Percentiles rank a stretch among this genome's conserved stretches.
Conservation (phyloP, 2,888 invertebrate genomes). For the Cheilosia vernalis region DNA sequence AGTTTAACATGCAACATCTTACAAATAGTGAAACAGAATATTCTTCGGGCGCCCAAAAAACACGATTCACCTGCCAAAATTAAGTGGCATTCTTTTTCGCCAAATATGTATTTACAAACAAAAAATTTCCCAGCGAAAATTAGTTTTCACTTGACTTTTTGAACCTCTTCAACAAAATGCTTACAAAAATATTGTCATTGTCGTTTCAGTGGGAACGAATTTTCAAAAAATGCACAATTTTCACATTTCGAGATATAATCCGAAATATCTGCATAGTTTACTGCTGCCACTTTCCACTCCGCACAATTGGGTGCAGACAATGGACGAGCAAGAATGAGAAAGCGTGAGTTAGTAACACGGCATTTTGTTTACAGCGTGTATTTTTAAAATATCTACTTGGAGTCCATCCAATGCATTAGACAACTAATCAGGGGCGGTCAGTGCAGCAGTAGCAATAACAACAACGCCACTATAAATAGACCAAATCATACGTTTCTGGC, state of each 20-base stretch:
- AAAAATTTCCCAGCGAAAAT: slow-evolving; percentile 7
- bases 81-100: background rate
- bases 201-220: background rate
- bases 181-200: background rate
- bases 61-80: background rate
- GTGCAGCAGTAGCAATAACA: slow-evolving; percentile 42
- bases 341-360: slow-evolving; percentile 64
- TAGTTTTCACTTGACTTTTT: slow-evolving; percentile 6
- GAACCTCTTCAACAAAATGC: slow-evolving; percentile 1
- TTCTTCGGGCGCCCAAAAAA: background rate
- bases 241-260: background rate
- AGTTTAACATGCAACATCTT: no score
- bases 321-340: slow-evolving; percentile 35
- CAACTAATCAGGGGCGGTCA: slow-evolving; percentile 74
- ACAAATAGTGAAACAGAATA: background rate
- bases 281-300: background rate
- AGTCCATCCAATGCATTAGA: slow-evolving; percentile 82
- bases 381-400: slow-evolving; percentile 82
- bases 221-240: background rate
- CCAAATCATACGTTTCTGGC: slow-evolving; percentile 55
- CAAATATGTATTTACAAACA: no score
- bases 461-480: slow-evolving; percentile 63
- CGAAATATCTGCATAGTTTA: slow-evolving; percentile 19
- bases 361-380: slow-evolving; percentile 77
- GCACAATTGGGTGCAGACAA: slow-evolving; percentile 47